Conservation (phyloP, 2,113 vertebrate genomes). For the Morphnarchus princeps region DNA sequence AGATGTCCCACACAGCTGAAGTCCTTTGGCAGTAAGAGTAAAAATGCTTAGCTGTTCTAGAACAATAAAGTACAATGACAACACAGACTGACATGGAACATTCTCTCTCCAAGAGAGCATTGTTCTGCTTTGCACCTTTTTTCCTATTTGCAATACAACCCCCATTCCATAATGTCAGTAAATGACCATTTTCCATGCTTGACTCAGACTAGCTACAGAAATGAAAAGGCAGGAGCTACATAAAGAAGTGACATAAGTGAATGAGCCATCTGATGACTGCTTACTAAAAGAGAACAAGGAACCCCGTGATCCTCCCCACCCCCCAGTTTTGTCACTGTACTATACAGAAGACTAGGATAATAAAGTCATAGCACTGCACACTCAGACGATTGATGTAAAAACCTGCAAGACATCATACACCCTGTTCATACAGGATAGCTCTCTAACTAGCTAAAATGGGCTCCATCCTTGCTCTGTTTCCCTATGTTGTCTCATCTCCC, state of each 20-base stretch:
- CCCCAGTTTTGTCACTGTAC: background rate
- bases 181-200: constrained; percentile 11
- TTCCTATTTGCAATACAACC: background rate
- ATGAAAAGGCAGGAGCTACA: background rate
- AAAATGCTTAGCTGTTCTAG: background rate
- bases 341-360: background rate
- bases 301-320: background rate
- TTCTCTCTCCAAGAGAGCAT: background rate
- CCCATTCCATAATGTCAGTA: background rate
- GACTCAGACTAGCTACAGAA: constrained; percentile 22
- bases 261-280: constrained; percentile 25
- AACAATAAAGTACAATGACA: background rate
- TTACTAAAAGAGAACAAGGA: background rate
- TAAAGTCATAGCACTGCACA: background rate
- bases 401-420: background rate
- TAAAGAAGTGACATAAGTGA: background rate
- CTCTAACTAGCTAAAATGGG: background rate
- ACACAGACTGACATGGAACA: background rate
- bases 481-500: background rate
- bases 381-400: constrained; percentile 16
- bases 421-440: background rate
- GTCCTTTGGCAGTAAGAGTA: background rate
- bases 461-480: constrained; percentile 31
- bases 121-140: background rate
- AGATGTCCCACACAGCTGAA: background rate